Percentiles rank a stretch among this genome's conserved stretches.
These are phyloP conservation scores for Pagetopsis macropterus DNA, from an alignment of 2,797 vertebrate genomes.

Conservation along the genomic window DNA sequence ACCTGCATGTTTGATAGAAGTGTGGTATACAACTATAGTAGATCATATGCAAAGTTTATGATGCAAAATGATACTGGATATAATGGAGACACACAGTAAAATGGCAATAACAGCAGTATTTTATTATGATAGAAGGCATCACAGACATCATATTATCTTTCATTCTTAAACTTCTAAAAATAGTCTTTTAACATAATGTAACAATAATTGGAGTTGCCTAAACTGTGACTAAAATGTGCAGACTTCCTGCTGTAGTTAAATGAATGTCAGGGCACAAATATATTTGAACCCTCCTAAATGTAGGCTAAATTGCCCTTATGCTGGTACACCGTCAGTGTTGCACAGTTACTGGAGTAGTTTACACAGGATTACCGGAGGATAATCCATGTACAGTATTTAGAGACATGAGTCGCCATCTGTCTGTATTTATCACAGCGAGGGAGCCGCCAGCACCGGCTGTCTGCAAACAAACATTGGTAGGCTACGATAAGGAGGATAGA, in stretches of 20 bases:
- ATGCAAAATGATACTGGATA: background rate
- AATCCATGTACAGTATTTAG: constrained; percentile 83
- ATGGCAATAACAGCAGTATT: background rate
- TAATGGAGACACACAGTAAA: background rate
- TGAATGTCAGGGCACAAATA: background rate
- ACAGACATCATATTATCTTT: background rate
- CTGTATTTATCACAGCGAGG: constrained; percentile 73
- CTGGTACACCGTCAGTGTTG: constrained; percentile 56
- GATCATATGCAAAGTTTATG: background rate
- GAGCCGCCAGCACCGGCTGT: constrained; percentile 50
- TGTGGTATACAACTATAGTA: background rate
- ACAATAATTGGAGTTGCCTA: background rate
- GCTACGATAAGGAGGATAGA: background rate
- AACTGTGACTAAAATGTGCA: background rate
- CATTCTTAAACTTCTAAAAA: background rate
- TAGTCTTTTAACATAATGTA: background rate
- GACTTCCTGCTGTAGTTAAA: constrained; percentile 2
- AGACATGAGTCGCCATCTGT: constrained; percentile 85
- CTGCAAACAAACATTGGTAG: constrained; percentile 8
- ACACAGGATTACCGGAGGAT: constrained; percentile 82
- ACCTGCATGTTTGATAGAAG: constrained; percentile 37
- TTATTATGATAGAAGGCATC: background rate
- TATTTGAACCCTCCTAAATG: constrained; percentile 11
- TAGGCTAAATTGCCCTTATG: constrained; percentile 28
- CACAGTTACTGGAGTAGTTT: constrained; percentile 78